Percentiles rank a stretch among this genome's conserved stretches.
phyloP scores from a whole-genome alignment of 2,888 invertebrate genomes.

The Belgica antarctica region DNA sequence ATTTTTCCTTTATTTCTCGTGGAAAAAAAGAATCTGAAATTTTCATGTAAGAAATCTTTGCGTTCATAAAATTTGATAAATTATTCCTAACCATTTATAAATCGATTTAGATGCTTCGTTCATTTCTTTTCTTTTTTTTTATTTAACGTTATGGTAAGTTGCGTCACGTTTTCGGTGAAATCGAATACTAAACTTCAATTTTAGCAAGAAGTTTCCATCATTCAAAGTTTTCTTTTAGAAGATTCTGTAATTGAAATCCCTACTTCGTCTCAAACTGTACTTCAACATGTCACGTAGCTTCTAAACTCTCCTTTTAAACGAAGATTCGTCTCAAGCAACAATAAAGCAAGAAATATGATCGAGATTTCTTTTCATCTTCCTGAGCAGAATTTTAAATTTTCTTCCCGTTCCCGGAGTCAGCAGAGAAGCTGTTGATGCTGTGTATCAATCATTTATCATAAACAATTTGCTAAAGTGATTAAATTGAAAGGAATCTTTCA shows the following conservation, averaged over 20 bases:
- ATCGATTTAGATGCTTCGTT: conserved; percentile 26
- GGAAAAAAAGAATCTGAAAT: neutral
- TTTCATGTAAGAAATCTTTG: conserved; percentile 24
- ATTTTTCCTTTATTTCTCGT: conserved; percentile 7
- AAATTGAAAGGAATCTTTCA: neutral
- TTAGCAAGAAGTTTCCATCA: too few relatives aligned
- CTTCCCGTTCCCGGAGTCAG: neutral
- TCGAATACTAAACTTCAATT: too few relatives aligned
- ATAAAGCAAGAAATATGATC: neutral
- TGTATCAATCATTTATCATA: conserved; percentile 22
- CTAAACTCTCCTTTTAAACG: too few relatives aligned
- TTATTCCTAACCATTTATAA: conserved; percentile 25
- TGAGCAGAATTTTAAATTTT: neutral
- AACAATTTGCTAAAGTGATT: neutral
- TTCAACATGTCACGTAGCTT: too few relatives aligned
- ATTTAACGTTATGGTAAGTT: too few relatives aligned
- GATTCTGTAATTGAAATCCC: too few relatives aligned
- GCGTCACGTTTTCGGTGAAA: too few relatives aligned
- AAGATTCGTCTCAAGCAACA: too few relatives aligned
- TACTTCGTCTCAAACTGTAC: too few relatives aligned
- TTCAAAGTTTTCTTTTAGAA: too few relatives aligned
- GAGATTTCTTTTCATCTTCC: neutral
- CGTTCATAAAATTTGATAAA: conserved; percentile 40
- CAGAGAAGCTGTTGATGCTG: conserved; percentile 33
- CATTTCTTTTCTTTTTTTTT: too few relatives aligned